phyloP scores from a whole-genome alignment of 2,888 invertebrate species.

The Octonoba sinensis region DNA sequence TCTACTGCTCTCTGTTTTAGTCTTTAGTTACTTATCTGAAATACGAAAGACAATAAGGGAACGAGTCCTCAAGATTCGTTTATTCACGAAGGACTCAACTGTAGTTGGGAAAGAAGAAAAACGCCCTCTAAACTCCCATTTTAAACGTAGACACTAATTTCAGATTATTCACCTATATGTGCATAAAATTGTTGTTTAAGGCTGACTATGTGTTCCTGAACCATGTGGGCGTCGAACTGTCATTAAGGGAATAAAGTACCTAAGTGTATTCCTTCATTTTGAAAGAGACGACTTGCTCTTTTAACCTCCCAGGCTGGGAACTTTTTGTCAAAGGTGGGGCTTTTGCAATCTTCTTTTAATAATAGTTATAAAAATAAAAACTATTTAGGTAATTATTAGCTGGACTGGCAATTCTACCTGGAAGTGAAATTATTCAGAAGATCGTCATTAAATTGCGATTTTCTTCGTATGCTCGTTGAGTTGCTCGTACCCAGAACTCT shows the following conservation, averaged over 20 bases:
- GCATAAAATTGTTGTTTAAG: background rate
- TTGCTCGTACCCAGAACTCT: too few species aligned
- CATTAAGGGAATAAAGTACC: background rate
- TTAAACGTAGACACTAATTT: background rate
- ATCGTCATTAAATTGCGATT: too few species aligned
- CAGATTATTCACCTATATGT: conserved; percentile 3
- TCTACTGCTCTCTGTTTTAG: too few species aligned
- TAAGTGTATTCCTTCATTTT: background rate
- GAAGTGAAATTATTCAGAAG: conserved; percentile 4
- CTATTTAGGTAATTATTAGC: background rate
- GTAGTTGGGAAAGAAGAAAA: too few species aligned
- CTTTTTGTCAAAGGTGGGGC: conserved; percentile 5
- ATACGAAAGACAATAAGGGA: too few species aligned
- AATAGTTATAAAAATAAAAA: conserved; percentile 13
- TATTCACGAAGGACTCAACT: too few species aligned
- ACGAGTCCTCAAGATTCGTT: too few species aligned
- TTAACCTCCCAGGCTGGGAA: too few species aligned
- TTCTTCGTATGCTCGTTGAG: too few species aligned
- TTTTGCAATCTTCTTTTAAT: conserved; percentile 8
- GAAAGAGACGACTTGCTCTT: background rate
- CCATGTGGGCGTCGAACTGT: conserved; percentile 3
- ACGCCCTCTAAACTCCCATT: background rate
- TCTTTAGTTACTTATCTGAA: too few species aligned
- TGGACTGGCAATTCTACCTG: background rate
- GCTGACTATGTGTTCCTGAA: background rate